phyloP scores from a whole-genome alignment of 2,113 vertebrate species.

The Boleophthalmus pectinirostris region DNA sequence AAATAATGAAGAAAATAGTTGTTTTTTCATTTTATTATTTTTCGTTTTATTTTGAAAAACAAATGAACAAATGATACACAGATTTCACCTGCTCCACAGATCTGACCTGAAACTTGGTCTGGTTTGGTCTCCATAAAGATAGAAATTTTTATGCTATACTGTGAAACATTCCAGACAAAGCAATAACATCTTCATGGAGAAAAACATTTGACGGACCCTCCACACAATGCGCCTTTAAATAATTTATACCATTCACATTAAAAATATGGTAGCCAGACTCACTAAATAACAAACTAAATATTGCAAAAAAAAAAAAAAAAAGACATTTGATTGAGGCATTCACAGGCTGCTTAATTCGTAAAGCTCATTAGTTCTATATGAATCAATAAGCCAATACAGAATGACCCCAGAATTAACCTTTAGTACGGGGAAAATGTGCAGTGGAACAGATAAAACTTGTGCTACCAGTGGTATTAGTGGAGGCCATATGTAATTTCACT shows the following conservation, averaged over 20 bases:
- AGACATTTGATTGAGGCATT: not conserved
- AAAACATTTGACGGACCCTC: too few species aligned
- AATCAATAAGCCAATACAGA: constrained; percentile 4
- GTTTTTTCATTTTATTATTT: too few species aligned
- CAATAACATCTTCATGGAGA: too few species aligned
- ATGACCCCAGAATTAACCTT: not conserved
- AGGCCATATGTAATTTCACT: constrained; percentile 26
- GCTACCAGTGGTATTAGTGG: constrained; percentile 33
- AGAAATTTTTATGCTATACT: too few species aligned
- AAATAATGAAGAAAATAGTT: too few species aligned
- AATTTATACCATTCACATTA: not conserved
- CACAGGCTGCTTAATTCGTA: not conserved
- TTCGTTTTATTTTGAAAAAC: too few species aligned
- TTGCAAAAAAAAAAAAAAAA: not conserved
- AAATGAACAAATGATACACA: too few species aligned
- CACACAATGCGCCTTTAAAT: not conserved
- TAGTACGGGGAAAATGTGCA: not conserved
- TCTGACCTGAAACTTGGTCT: too few species aligned
- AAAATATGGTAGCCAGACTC: not conserved
- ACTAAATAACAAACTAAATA: not conserved
- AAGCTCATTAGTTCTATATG: constrained; percentile 2
- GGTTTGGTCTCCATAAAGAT: too few species aligned
- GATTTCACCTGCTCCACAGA: too few species aligned
- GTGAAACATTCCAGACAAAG: too few species aligned
- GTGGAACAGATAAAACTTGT: constrained; percentile 7